Evolutionary conservation across 2,888 invertebrate genomes (phyloP).

Genomic region (Metalampra italica): DNA sequence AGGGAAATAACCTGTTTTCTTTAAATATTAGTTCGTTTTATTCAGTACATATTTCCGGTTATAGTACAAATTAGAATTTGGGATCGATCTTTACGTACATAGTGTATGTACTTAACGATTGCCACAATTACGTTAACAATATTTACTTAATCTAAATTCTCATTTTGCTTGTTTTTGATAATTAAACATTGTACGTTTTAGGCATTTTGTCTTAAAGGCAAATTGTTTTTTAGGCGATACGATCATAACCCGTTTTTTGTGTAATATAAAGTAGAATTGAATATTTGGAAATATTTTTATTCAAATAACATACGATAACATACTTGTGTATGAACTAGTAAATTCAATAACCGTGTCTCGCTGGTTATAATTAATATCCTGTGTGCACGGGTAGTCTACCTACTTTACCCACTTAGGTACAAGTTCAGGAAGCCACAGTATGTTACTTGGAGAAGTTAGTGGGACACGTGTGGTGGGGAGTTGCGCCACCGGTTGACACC

Average conservation of each 20-base stretch:
- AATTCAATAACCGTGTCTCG: neutral
- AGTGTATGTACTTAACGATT: too few species aligned
- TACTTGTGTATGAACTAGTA: neutral
- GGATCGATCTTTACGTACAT: too few species aligned
- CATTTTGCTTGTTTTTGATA: too few species aligned
- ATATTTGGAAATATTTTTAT: too few species aligned
- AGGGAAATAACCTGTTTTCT: constrained; percentile 16
- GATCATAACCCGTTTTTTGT: too few species aligned
- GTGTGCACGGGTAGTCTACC: neutral
- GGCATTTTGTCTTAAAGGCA: too few species aligned
- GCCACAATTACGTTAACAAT: too few species aligned
- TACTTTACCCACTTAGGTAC: neutral
- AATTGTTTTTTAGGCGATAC: too few species aligned
- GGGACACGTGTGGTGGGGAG: constrained; percentile 9
- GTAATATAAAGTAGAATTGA: too few species aligned
- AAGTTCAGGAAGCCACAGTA: neutral
- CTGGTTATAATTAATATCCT: neutral
- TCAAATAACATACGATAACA: too few species aligned
- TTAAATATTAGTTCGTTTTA: neutral
- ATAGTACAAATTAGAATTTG: neutral
- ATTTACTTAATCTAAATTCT: too few species aligned
- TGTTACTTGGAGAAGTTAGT: constrained; percentile 11
- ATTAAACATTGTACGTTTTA: too few species aligned
- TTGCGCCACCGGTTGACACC: constrained; percentile 11
- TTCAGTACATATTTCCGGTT: neutral